phyloP scores from a whole-genome alignment of 2,888 invertebrate species.

The Xestia c-nigrum region DNA sequence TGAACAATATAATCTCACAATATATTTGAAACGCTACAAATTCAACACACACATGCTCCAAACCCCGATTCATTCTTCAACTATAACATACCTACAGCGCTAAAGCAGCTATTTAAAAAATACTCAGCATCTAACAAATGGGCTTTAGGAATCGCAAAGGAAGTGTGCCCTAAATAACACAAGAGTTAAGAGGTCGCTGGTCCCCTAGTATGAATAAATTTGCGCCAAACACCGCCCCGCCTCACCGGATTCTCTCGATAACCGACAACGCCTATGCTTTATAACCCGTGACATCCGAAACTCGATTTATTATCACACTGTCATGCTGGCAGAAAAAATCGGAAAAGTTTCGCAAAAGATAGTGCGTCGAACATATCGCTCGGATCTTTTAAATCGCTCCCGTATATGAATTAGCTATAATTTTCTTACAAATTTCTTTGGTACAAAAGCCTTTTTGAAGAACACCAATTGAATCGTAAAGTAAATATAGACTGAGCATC shows the following conservation, averaged over 20 bases:
- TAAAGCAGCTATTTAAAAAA: slow-evolving; percentile 62
- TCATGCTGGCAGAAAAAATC: slow-evolving; percentile 76
- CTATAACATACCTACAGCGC: slow-evolving; percentile 17
- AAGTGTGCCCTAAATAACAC: slow-evolving; percentile 88
- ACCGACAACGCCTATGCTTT: slow-evolving; percentile 89
- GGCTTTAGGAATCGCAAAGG: slow-evolving; percentile 71
- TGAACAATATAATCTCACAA: neutral
- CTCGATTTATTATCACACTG: slow-evolving; percentile 88
- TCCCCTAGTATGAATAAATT: slow-evolving; percentile 88
- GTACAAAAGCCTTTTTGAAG: neutral
- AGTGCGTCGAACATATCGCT: slow-evolving; percentile 43
- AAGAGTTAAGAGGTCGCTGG: slow-evolving; percentile 83
- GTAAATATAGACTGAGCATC: neutral
- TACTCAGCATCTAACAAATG: slow-evolving; percentile 69
- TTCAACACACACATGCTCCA: slow-evolving; percentile 17
- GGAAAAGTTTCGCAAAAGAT: slow-evolving; percentile 65
- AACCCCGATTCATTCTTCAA: neutral
- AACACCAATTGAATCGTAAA: no score
- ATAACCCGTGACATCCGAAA: slow-evolving; percentile 90
- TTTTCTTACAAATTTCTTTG: neutral
- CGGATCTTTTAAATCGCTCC: slow-evolving; percentile 24
- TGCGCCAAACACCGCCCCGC: slow-evolving; percentile 76
- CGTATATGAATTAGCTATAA: slow-evolving; percentile 20
- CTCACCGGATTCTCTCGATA: slow-evolving; percentile 88
- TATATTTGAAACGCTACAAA: neutral